These are phyloP conservation scores for Dermochelys coriacea DNA, from an alignment of 2,797 vertebrate species.

Conservation along the genomic window DNA sequence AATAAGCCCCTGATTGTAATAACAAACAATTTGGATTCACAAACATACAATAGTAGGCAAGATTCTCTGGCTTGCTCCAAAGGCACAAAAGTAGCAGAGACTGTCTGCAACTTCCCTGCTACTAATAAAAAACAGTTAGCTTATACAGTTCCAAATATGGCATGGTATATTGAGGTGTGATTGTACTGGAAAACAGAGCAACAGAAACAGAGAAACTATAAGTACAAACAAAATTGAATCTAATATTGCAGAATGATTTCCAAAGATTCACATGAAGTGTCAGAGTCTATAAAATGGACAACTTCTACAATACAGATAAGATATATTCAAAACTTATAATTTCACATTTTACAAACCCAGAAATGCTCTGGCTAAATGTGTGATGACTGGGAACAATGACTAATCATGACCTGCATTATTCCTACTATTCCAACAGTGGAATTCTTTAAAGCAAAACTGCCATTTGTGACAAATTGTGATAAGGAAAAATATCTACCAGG, in stretches of 20 bases:
- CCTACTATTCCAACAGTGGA: constrained; percentile 56
- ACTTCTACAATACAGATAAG: background rate
- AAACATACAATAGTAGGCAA: background rate
- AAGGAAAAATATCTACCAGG: constrained; percentile 60
- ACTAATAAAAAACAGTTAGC: background rate
- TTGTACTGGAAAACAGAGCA: background rate
- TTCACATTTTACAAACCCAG: constrained; percentile 21
- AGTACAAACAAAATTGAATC: background rate
- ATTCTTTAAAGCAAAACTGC: constrained; percentile 54
- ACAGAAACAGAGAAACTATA: background rate
- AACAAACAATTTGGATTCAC: background rate
- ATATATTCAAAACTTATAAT: background rate
- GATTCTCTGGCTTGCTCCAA: background rate
- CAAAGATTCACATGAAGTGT: background rate
- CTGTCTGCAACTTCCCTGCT: background rate
- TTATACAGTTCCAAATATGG: background rate
- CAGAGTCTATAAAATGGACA: constrained; percentile 22
- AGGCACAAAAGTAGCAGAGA: background rate
- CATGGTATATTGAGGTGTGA: background rate
- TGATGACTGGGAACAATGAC: constrained; percentile 43
- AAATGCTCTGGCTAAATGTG: constrained; percentile 16
- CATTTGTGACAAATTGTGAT: constrained; percentile 54
- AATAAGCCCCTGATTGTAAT: background rate
- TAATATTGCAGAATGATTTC: background rate
- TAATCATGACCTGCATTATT: constrained; percentile 53